Conservation (phyloP, 2,797 vertebrate genomes). For the Lates japonicus region DNA sequence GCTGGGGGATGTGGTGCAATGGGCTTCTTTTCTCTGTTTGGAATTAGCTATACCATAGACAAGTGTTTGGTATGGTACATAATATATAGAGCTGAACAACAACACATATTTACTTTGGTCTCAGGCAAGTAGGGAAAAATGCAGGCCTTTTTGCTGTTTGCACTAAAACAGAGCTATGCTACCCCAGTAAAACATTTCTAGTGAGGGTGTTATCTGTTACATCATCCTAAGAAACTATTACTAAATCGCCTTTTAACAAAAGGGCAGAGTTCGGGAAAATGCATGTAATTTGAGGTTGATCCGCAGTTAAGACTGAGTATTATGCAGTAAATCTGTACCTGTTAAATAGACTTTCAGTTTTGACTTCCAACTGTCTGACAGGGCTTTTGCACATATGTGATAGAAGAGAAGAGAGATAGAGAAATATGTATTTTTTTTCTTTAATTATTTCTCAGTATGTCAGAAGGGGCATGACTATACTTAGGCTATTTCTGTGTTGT, state of each 20-base stretch:
- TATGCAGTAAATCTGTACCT: not conserved
- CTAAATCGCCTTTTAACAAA: constrained; percentile 42
- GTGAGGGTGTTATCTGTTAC: constrained; percentile 35
- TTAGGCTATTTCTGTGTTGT: constrained; percentile 18
- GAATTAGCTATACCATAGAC: constrained; percentile 50
- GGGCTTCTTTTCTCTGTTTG: constrained; percentile 52
- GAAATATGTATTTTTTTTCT: not conserved
- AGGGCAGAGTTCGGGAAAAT: constrained; percentile 19
- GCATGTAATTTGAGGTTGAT: constrained; percentile 21
- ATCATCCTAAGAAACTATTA: constrained; percentile 42
- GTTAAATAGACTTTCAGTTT: not conserved
- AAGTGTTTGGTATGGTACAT: constrained; percentile 50
- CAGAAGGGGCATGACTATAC: not conserved
- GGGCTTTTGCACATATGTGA: not conserved
- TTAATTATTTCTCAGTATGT: not conserved
- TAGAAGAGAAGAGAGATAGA: no score
- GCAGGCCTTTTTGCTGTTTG: not conserved
- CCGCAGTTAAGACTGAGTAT: constrained; percentile 17
- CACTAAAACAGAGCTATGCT: constrained; percentile 19
- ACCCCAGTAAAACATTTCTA: constrained; percentile 17
- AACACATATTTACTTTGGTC: constrained; percentile 54
- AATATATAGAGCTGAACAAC: constrained; percentile 29
- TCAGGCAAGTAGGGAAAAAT: constrained; percentile 31
- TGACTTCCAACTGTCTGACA: not conserved
- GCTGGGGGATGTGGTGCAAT: constrained; percentile 34